Evolutionary conservation across 2,888 invertebrate genomes (phyloP).

Genomic region (Clunio marinus): DNA sequence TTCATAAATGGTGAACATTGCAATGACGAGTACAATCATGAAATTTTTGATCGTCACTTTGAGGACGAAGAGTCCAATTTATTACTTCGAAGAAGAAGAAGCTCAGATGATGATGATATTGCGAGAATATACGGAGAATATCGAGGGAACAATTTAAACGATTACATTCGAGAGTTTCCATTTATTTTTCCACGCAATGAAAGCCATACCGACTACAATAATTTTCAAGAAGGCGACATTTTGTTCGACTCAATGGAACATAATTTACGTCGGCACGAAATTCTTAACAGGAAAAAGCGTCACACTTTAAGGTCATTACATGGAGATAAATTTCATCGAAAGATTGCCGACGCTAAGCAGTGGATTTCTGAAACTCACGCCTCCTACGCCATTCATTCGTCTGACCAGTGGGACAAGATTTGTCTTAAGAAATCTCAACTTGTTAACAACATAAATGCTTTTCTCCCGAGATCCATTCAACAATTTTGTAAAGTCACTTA

Average conservation of each 20-base stretch:
- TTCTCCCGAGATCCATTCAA: slow-evolving; percentile 69
- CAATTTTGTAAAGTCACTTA: slow-evolving; percentile 71
- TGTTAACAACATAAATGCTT: slow-evolving; percentile 72
- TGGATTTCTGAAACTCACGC: slow-evolving; percentile 85
- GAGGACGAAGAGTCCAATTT: slow-evolving; percentile 57
- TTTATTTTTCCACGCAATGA: slow-evolving; percentile 37
- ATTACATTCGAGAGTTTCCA: slow-evolving; percentile 39
- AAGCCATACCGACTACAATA: slow-evolving; percentile 43
- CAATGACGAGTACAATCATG: slow-evolving; percentile 59
- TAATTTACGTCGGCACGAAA: slow-evolving; percentile 53
- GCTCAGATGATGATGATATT: slow-evolving; percentile 42
- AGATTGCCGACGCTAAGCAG: slow-evolving; percentile 72
- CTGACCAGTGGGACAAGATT: slow-evolving; percentile 74
- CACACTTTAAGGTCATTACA: slow-evolving; percentile 53
- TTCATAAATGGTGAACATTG: slow-evolving; percentile 70
- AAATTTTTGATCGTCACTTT: slow-evolving; percentile 50
- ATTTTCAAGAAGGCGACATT: slow-evolving; percentile 53
- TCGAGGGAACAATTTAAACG: slow-evolving; percentile 41
- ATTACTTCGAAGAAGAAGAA: slow-evolving; percentile 54
- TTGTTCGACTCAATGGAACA: slow-evolving; percentile 57
- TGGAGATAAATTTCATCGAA: slow-evolving; percentile 61
- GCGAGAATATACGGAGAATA: slow-evolving; percentile 50
- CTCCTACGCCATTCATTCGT: slow-evolving; percentile 80
- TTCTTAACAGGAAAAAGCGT: slow-evolving; percentile 55
- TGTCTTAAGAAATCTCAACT: slow-evolving; percentile 75